Conservation (phyloP, 2,797 vertebrate genomes). For the Enteromius radiatus region DNA sequence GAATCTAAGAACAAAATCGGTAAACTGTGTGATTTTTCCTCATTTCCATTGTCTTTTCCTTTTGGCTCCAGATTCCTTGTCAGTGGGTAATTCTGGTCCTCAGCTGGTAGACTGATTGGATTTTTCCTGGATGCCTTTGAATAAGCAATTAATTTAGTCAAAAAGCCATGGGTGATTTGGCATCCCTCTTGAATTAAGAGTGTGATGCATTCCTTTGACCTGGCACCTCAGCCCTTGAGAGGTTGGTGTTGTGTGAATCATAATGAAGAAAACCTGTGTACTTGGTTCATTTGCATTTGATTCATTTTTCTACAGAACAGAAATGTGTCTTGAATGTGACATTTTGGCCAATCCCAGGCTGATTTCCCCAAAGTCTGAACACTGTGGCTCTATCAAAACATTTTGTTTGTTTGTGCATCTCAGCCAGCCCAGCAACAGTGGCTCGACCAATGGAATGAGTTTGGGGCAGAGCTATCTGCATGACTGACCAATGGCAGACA, state of each 20-base stretch:
- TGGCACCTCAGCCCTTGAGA: not conserved
- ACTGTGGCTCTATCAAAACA: conserved; percentile 6
- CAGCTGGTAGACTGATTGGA: conserved; percentile 58
- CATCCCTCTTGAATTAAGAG: conserved; percentile 18
- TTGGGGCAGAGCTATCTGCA: not conserved
- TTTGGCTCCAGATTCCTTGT: conserved; percentile 50
- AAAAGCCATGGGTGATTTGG: conserved; percentile 56
- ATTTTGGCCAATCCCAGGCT: not conserved
- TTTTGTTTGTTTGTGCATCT: not conserved
- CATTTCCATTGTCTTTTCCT: conserved; percentile 39
- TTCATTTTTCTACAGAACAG: not conserved
- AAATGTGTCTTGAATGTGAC: not conserved
- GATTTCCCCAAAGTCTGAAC: conserved; percentile 4
- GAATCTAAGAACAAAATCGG: not conserved
- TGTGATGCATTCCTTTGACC: conserved; percentile 10
- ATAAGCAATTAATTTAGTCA: conserved; percentile 65
- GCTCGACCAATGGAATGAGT: not conserved
- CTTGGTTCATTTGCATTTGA: not conserved
- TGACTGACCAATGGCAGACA: conserved; percentile 12
- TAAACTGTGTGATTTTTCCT: conserved; percentile 29
- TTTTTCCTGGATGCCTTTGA: conserved; percentile 61
- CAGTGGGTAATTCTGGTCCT: conserved; percentile 53
- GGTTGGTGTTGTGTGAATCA: not conserved
- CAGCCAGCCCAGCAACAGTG: conserved; percentile 27
- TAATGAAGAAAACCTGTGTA: not conserved